Base-by-base conservation (phyloP, 2,888 invertebrate genomes). In the Chaitophorus viminalis region DNA sequence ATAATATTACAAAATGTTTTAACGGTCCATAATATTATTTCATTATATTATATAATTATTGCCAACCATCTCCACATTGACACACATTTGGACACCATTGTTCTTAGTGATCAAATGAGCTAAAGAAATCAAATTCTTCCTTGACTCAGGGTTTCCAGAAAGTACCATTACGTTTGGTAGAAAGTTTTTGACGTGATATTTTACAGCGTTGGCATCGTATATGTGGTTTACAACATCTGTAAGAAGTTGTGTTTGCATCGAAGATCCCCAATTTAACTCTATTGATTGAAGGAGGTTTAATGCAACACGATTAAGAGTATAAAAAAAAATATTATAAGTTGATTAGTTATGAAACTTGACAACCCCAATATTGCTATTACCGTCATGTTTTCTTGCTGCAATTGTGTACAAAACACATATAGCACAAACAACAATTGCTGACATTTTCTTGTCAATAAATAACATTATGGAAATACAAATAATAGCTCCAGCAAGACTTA, bases 211-310 rank as follows among this genome's bases (percentile, higher is more conserved):
- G 89, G 99, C 92, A 90, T 97, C 96, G 90, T 98, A 95, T 0
- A 98, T 96, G 0, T 97, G 95, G 88, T 95, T 94, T 72, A 99
- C 92, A 0, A 99, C 99, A 89, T 94, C 95, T 91, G 96, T 97
- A 92, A 99, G 99, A 0, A 96, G 96, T 92, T 99, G 99, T 14
- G 99, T 99, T 91, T 99, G 98, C 0, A 98, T 98, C 3, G 98
- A 98, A 0, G 98, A 98, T 5, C 99, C 99, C 99, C 99, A 99
- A 92, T 99, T 99, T 3, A 99, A 98, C 91, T 98, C 97, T 96
- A n/a, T n/a, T 90, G 33, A 91, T 54, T 83, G 79, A 33, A 84
- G 21, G n/a, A 75, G 9, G 11, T 18, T 36, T 25, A 75, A 39
- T 11, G 25, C 9, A 60, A 60, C 0, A 8, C n/a, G n/a, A n/a